A percentile compares a stretch with the other conserved stretches of the same genome.
These are phyloP conservation scores for Pseudococcus jackbeardsleyi DNA, from an alignment of 2,888 invertebrate species.

Conservation along the genomic window DNA sequence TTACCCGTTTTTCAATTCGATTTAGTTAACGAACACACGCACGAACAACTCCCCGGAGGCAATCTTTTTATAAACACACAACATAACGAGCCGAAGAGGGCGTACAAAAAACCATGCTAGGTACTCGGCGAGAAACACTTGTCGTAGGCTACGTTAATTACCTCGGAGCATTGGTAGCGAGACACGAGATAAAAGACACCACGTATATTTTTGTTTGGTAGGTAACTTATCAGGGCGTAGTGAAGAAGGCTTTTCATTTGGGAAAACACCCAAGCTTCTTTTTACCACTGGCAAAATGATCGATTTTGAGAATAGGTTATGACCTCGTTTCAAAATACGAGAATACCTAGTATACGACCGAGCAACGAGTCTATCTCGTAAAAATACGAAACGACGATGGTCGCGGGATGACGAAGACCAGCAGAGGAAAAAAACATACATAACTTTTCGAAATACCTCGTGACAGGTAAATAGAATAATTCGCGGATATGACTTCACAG, in stretches of 20 bases:
- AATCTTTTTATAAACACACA: conserved; percentile 8
- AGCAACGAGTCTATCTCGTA: no score
- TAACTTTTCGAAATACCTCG: neutral
- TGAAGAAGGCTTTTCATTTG: conserved; percentile 42
- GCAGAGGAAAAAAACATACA: no score
- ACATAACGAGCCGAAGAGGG: neutral
- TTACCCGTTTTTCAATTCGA: conserved; percentile 35
- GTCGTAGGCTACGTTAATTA: conserved; percentile 37
- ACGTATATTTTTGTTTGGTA: neutral
- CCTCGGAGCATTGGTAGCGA: conserved; percentile 15
- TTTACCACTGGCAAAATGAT: conserved; percentile 12
- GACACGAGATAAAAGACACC: neutral
- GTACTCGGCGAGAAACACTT: neutral
- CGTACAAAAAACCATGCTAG: neutral
- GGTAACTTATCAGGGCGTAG: neutral
- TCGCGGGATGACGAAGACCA: no score
- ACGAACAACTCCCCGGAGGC: conserved; percentile 21
- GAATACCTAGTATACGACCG: no score
- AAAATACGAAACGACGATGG: no score
- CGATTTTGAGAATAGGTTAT: conserved; percentile 30
- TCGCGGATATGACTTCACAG: neutral
- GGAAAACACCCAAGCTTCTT: neutral
- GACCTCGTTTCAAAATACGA: neutral
- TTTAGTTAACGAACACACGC: conserved; percentile 44
- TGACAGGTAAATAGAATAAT: neutral